Base-by-base conservation (phyloP, 2,113 vertebrate species). In the Sterrhoptilus dennistouni region DNA sequence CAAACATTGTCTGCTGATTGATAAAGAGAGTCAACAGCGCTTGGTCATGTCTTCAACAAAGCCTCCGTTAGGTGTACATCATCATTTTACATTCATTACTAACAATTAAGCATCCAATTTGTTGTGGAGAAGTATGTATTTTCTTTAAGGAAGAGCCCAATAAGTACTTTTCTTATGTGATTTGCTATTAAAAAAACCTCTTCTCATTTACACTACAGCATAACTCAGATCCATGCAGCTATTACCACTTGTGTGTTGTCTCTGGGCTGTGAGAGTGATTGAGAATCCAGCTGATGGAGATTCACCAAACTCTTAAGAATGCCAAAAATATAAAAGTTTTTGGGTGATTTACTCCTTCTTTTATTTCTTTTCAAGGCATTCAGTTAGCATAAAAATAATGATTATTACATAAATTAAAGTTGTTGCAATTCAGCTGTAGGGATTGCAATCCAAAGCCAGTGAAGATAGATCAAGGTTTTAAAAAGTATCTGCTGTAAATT, bases 401-500 rank as follows among this genome's bases (percentile, higher is more conserved):
- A 71, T 90, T 89, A 79, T 94, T 96, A 79, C 83, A 76, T 96
- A 86, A 94, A 94, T 96, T 92, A 68, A 83, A 93, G 83, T 93
- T 92, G 80, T 78, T 77, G 96, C 93, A 96, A 95, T 95, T 95
- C 87, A 94, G 91, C 85, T 96, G 90, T 83, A 92, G 90, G 89
- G 93, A 95, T 82, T 94, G 74, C 16, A 50, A 72, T 56, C 82
- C 89, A 79, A 25, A 82, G 92, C 89, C 81, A 95, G 31, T 68
- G 72, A 83, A 91, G 84, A 91, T 83, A 87, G 83, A 91, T 91
- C 89, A 95, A 96, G 92, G 72, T 94, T 96, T 96, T 85, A 16
- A 78, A 95, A 97, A 95, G 61, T 93, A 91, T 96, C 87, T 95
- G 77, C 90, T 93, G 87, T 86, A 95, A 95, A 97, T 97, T 74